Percentiles rank a stretch among this genome's conserved stretches.
Evolutionary conservation across 2,113 vertebrate species (phyloP).

Genomic region (Martes martes): DNA sequence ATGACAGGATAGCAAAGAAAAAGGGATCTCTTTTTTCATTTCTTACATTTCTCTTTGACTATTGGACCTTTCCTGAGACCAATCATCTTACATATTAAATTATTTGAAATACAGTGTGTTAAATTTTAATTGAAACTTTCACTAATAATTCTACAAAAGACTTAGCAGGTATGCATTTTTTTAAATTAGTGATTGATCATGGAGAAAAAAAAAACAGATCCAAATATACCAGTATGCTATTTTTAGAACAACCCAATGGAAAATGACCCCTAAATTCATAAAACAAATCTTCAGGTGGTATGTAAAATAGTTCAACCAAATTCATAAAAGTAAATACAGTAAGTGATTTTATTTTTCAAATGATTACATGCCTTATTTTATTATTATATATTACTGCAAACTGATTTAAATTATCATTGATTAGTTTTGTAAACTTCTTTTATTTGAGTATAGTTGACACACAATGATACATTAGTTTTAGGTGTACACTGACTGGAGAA

Average conservation of each 20-base stretch:
- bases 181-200: neutral
- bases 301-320: neutral
- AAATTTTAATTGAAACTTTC: neutral
- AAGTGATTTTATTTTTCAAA: neutral
- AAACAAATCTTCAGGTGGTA: neutral
- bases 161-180: neutral
- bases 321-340: neutral
- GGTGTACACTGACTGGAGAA: neutral
- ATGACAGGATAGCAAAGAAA: neutral
- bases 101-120: neutral
- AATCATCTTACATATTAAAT: neutral
- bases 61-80: neutral
- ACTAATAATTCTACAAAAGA: conserved; percentile 1
- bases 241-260: neutral
- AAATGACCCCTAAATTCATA: neutral
- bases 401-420: neutral
- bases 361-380: neutral
- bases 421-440: neutral
- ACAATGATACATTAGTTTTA: neutral
- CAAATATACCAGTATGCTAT: neutral
- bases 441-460: neutral
- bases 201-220: neutral
- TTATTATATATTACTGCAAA: neutral
- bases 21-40: neutral
- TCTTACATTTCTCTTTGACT: neutral